Conservation (phyloP, 2,888 invertebrate species). For the Phragmatobia fuliginosa region DNA sequence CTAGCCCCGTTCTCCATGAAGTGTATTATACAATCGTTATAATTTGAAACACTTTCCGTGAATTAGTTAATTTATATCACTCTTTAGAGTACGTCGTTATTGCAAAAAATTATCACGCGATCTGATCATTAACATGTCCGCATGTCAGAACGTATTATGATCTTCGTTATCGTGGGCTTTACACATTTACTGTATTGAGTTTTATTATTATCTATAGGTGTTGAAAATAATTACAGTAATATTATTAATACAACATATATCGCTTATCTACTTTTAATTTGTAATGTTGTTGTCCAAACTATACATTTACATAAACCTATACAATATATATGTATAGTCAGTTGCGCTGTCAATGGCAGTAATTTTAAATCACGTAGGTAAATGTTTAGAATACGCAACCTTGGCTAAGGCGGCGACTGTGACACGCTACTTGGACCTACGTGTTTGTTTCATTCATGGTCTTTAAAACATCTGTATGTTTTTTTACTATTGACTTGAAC, state of each 20-base stretch:
- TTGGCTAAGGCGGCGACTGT: conserved; percentile 64
- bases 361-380: conserved; percentile 44
- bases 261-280: conserved; percentile 19
- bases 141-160: conserved; percentile 11
- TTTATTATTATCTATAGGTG: conserved; percentile 20
- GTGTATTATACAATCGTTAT: conserved; percentile 15
- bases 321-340: conserved; percentile 26
- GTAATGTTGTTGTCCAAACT: not conserved
- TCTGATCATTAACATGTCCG: conserved; percentile 34
- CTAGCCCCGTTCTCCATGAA: conserved; percentile 33
- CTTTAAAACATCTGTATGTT: conserved; percentile 61
- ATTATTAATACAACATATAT: conserved; percentile 14
- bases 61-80: conserved; percentile 24
- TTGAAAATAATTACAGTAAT: conserved; percentile 18
- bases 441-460: conserved; percentile 63
- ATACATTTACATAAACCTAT: conserved; percentile 8
- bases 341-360: conserved; percentile 16
- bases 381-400: conserved; percentile 58
- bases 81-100: conserved; percentile 24
- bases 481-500: conserved; percentile 71
- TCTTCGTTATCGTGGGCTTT: not conserved
- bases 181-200: conserved; percentile 16
- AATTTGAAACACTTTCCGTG: conserved; percentile 34
- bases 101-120: conserved; percentile 49
- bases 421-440: conserved; percentile 59